Conservation (phyloP, 1,140 invertebrate genomes). For the Drosophila aff. region DNA sequence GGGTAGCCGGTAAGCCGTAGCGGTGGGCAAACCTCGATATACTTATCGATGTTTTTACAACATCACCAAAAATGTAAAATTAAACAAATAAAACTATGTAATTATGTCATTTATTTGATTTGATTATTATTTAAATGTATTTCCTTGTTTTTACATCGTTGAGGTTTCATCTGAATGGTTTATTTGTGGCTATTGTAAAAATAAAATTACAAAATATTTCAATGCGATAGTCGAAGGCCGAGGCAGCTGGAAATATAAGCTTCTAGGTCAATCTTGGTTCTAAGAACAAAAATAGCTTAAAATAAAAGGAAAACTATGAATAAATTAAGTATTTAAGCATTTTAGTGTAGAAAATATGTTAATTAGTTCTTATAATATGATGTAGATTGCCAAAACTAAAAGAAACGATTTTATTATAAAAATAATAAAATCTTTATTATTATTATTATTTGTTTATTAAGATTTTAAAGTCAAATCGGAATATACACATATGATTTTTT, state of each 20-base stretch:
- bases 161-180: not conserved
- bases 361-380: too few species aligned
- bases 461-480: too few species aligned
- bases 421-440: too few species aligned
- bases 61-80: not conserved
- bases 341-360: too few species aligned
- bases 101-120: not conserved
- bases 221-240: not conserved
- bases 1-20: not conserved
- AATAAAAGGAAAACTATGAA: not conserved
- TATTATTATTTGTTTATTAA: too few species aligned
- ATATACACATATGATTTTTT: too few species aligned
- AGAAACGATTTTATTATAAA: too few species aligned
- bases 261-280: not conserved
- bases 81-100: not conserved
- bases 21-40: not conserved
- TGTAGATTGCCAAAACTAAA: too few species aligned
- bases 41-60: not conserved
- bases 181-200: not conserved
- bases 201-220: not conserved
- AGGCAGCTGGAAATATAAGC: not conserved
- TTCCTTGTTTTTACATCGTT: not conserved
- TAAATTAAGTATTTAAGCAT: too few species aligned
- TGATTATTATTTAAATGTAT: not conserved
- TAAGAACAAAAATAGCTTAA: not conserved